phyloP scores from a whole-genome alignment of 2,888 invertebrate genomes.

The Hemithea aestivaria region DNA sequence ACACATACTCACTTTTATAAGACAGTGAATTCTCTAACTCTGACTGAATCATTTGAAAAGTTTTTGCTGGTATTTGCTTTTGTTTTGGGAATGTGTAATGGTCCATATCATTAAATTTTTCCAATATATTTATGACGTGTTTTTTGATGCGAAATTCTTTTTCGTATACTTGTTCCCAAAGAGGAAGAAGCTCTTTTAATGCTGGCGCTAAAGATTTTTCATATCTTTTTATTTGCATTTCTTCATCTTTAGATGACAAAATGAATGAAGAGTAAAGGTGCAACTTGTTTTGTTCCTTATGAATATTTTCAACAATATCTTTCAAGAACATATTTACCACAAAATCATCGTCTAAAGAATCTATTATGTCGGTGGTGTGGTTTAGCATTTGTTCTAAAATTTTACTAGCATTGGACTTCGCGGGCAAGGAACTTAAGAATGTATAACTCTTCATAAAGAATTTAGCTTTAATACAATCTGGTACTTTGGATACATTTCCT shows the following conservation, averaged over 20 bases:
- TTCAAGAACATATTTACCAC: constrained; percentile 34
- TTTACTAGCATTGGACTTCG: constrained; percentile 26
- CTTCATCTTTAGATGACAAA: constrained; percentile 31
- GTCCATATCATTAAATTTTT: constrained; percentile 5
- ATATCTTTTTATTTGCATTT: constrained; percentile 32
- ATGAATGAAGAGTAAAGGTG: constrained; percentile 31
- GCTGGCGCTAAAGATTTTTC: constrained; percentile 30
- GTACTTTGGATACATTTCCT: constrained; percentile 30
- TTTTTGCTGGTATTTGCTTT: constrained; percentile 33
- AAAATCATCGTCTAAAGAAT: constrained; percentile 36
- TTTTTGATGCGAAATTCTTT: constrained; percentile 11
- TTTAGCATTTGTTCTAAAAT: constrained; percentile 24
- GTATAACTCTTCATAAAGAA: constrained; percentile 42
- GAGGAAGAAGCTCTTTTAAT: constrained; percentile 30
- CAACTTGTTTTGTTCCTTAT: constrained; percentile 8
- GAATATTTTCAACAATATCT: constrained; percentile 23
- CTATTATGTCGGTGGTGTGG: constrained; percentile 30
- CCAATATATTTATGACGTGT: constrained; percentile 13
- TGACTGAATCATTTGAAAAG: constrained; percentile 33
- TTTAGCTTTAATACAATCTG: constrained; percentile 29
- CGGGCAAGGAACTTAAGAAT: constrained; percentile 36
- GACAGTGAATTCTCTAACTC: constrained; percentile 31
- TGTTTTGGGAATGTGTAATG: constrained; percentile 24
- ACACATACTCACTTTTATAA: constrained; percentile 30
- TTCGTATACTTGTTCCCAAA: constrained; percentile 26